These are phyloP conservation scores for Halocynthia aurantium DNA, from an alignment of 23 tunicate species.

Conservation along the genomic window DNA sequence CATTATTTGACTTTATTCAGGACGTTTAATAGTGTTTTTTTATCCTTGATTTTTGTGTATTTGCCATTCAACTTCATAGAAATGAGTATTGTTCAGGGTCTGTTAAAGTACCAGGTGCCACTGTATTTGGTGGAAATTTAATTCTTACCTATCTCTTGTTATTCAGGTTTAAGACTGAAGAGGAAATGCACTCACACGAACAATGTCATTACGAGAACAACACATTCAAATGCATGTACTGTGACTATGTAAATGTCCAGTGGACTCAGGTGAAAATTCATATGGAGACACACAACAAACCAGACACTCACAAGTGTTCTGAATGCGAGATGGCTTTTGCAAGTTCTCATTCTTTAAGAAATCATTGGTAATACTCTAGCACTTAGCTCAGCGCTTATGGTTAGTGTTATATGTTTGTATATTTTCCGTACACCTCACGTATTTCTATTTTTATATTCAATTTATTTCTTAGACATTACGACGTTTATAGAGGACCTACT, in stretches of 20 bases:
- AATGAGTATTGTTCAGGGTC: too few relatives aligned
- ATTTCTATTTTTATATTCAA: neutral
- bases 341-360: constrained; percentile 13
- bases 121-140: too few relatives aligned
- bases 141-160: neutral
- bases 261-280: constrained; percentile 20
- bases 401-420: neutral
- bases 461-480: neutral
- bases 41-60: too few relatives aligned
- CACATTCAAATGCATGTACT: constrained; percentile 16
- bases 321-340: constrained; percentile 15
- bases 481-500: neutral
- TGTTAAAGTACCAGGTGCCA: too few relatives aligned
- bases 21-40: too few relatives aligned
- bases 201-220: constrained; percentile 2
- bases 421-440: neutral
- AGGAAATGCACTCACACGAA: constrained; percentile 4
- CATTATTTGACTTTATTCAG: too few relatives aligned
- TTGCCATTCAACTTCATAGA: too few relatives aligned
- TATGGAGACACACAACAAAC: constrained; percentile 31
- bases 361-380: constrained; percentile 4
- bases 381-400: too few relatives aligned
- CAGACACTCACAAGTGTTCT: constrained; percentile 11
- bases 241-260: constrained; percentile 10
- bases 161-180: constrained; percentile 11